Evolutionary conservation across 2,113 vertebrate genomes (phyloP).

Genomic region (Neopipo cinnamomea): DNA sequence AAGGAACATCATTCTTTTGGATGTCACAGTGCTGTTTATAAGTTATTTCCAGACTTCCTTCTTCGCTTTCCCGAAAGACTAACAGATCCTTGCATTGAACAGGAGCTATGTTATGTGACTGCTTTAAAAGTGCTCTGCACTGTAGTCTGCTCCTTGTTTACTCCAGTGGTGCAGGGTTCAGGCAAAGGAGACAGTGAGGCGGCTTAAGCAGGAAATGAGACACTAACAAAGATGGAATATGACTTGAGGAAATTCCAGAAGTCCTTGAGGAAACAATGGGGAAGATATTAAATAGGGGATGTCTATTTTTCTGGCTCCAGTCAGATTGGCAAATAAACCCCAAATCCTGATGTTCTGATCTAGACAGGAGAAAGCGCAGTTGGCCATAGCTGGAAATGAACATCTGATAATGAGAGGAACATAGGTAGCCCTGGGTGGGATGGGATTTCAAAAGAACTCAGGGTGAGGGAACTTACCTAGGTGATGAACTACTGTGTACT

Average conservation of each 20-base stretch:
- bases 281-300: background rate
- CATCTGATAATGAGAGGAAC: background rate
- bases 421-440: background rate
- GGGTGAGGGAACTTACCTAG: background rate
- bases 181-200: background rate
- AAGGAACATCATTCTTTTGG: accelerated
- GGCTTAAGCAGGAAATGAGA: background rate
- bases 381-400: background rate
- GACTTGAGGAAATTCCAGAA: slow-evolving; percentile 9
- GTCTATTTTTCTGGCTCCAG: background rate
- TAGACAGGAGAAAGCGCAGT: background rate
- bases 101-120: background rate
- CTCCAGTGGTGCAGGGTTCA: background rate
- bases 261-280: background rate
- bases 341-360: background rate
- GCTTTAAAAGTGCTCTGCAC: background rate
- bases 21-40: background rate
- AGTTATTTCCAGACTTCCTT: background rate
- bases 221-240: background rate
- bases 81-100: background rate
- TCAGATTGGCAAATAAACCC: background rate
- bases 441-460: background rate
- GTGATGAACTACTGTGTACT: background rate
- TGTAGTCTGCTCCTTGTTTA: background rate
- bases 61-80: background rate